These are phyloP conservation scores for Drosophila miranda DNA, from an alignment of 1,140 invertebrate genomes.

Conservation along the genomic window DNA sequence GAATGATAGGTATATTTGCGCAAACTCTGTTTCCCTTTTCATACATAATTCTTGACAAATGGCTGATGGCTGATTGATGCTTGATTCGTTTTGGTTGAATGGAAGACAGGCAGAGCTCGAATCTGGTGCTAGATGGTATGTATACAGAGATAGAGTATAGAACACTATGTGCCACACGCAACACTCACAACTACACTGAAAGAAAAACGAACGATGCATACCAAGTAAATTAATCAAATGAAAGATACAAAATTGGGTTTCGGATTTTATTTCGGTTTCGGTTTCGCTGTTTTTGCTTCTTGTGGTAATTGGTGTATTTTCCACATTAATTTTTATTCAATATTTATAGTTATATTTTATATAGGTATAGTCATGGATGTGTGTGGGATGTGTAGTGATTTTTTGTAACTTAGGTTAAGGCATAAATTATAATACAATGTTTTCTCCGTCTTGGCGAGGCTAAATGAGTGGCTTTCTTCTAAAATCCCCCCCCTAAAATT, in stretches of 20 bases:
- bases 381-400: slow-evolving; percentile 15
- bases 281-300: slow-evolving; percentile 13
- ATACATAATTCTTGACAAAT: background rate
- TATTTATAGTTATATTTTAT: slow-evolving; percentile 56
- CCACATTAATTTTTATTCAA: slow-evolving; percentile 56
- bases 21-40: slow-evolving; percentile 20
- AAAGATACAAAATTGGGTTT: slow-evolving; percentile 35
- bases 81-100: slow-evolving; percentile 26
- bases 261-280: slow-evolving; percentile 4
- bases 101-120: slow-evolving; percentile 48
- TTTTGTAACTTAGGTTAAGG: slow-evolving; percentile 54
- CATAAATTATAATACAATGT: slow-evolving; percentile 70
- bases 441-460: slow-evolving; percentile 33
- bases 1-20: background rate
- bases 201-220: slow-evolving; percentile 42
- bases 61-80: slow-evolving; percentile 16
- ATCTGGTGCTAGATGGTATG: slow-evolving; percentile 41
- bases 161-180: slow-evolving; percentile 50
- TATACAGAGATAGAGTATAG: slow-evolving; percentile 39
- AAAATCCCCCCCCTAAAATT: slow-evolving; percentile 21
- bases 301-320: slow-evolving; percentile 35
- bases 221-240: slow-evolving; percentile 39
- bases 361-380: slow-evolving; percentile 18
- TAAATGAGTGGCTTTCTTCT: slow-evolving; percentile 24
- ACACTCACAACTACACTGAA: slow-evolving; percentile 64